A percentile compares a stretch with the other conserved stretches of the same genome.
These are phyloP conservation scores for Sericinus montela DNA, from an alignment of 2,888 invertebrate genomes.

Conservation along the genomic window DNA sequence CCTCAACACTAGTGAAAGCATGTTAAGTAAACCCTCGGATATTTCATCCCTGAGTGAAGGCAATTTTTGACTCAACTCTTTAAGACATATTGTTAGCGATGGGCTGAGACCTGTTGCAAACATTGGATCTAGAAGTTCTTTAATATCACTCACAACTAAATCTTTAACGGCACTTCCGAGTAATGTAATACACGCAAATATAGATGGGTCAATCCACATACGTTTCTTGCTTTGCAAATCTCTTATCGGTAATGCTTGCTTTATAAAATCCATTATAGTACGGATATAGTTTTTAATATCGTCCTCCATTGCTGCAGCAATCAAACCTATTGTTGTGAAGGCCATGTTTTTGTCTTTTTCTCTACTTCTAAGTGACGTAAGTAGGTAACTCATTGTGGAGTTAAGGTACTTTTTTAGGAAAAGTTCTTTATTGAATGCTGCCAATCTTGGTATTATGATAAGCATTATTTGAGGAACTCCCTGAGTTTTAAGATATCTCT, in stretches of 20 bases:
- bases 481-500: conserved; percentile 85
- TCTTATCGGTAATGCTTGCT: conserved; percentile 86
- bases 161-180: conserved; percentile 92
- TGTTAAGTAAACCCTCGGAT: conserved; percentile 94
- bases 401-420: conserved; percentile 88
- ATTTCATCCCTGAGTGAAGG: conserved; percentile 93
- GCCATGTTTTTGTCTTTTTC: conserved; percentile 93
- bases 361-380: conserved; percentile 86
- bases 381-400: conserved; percentile 87
- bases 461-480: conserved; percentile 94
- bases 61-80: conserved; percentile 93
- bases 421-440: conserved; percentile 92
- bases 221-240: conserved; percentile 89
- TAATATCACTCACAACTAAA: conserved; percentile 87
- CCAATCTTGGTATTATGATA: conserved; percentile 92
- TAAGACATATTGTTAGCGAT: conserved; percentile 92
- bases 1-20: conserved; percentile 94
- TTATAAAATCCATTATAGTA: conserved; percentile 91
- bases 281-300: conserved; percentile 89
- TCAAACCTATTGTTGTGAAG: conserved; percentile 93
- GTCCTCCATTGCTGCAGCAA: conserved; percentile 92
- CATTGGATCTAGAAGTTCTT: conserved; percentile 93
- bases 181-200: conserved; percentile 96
- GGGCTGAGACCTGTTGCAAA: conserved; percentile 94
- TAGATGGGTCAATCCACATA: conserved; percentile 88